Evolutionary conservation across 2,113 vertebrate genomes (phyloP), one percentile per base, ranked within the genome.

Genomic region (Petroica traversi): DNA sequence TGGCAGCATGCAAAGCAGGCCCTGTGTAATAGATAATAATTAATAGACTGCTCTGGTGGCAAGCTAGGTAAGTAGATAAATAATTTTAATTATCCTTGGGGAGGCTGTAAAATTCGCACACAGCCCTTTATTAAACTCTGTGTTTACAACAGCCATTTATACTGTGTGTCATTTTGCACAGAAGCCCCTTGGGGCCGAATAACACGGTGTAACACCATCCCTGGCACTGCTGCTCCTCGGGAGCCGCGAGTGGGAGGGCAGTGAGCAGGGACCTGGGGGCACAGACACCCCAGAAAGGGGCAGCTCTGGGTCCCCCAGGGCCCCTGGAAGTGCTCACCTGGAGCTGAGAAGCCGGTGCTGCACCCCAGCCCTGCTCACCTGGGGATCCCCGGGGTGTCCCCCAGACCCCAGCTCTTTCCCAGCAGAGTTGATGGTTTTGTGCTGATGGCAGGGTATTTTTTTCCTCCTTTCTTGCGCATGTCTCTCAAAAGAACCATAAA

Each of bases 401-500:
- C 22, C 3, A 9, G 61, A 57, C 58, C 77, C n/a, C 20, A 0
- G 33, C 48, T 69, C 88, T 59, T 71, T 51, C 67, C 83, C 73
- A 19, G 67, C 3, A 6, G 54, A 46, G 84, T 81, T 89, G 24
- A 11, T 66, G 51, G 22, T 2, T 95, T 98, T 98, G 95, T 99
- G 98, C 98, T 98, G 98, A 98, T 98, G 97, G 97, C 96, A 98
- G 97, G 96, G 95, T 89, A 96, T 98, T 98, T 97, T 89, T 97
- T 95, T 43, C 96, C 96, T 97, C 78, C n/a, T 97, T 97, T 97
- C 97, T 95, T 97, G 98, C 97, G 95, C 97, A 97, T 98, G 98
- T 96, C 98, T 98, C 98, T 98, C 97, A 97, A 98, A 98, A 98
- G 98, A 98, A 97, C 98, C 98, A 98, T 99, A 98, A 98, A 99